Conservation (phyloP, 2,888 invertebrate genomes). For the Poecilus cupreus region DNA sequence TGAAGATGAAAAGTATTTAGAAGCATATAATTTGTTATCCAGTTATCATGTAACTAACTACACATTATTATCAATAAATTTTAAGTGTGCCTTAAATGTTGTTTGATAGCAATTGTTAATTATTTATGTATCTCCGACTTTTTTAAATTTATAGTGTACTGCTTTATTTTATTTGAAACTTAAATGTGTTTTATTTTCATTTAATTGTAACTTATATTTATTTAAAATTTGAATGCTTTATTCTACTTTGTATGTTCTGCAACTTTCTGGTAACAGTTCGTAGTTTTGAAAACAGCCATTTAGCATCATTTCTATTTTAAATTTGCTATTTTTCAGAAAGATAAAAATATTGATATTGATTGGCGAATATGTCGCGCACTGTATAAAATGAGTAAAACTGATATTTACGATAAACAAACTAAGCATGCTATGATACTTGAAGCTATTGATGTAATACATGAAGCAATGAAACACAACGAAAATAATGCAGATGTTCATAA, state of each 20-base stretch:
- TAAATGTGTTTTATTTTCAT: not conserved
- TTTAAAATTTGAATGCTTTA: too few species aligned
- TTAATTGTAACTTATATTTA: too few species aligned
- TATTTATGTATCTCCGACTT: too few species aligned
- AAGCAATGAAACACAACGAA: conserved; percentile 74
- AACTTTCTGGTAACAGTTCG: too few species aligned
- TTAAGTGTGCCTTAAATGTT: too few species aligned
- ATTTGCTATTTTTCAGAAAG: conserved; percentile 46
- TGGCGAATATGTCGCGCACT: conserved; percentile 89
- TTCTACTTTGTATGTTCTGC: too few species aligned
- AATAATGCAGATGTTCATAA: conserved; percentile 73
- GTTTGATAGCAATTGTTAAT: too few species aligned
- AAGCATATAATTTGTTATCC: conserved; percentile 76
- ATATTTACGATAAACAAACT: conserved; percentile 70
- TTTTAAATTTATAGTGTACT: too few species aligned
- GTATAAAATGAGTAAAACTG: conserved; percentile 83
- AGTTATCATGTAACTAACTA: conserved; percentile 10
- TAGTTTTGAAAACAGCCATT: too few species aligned
- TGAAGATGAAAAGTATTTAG: conserved; percentile 79
- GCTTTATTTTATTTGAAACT: not conserved
- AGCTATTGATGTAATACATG: conserved; percentile 79
- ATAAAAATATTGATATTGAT: conserved; percentile 74
- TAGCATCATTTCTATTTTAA: not conserved
- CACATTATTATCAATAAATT: too few species aligned
- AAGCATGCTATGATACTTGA: conserved; percentile 79